A percentile compares a stretch with the other conserved stretches of the same genome.
These are phyloP conservation scores for Pteria penguin DNA, from an alignment of 2,888 invertebrate genomes.

Conservation along the genomic window DNA sequence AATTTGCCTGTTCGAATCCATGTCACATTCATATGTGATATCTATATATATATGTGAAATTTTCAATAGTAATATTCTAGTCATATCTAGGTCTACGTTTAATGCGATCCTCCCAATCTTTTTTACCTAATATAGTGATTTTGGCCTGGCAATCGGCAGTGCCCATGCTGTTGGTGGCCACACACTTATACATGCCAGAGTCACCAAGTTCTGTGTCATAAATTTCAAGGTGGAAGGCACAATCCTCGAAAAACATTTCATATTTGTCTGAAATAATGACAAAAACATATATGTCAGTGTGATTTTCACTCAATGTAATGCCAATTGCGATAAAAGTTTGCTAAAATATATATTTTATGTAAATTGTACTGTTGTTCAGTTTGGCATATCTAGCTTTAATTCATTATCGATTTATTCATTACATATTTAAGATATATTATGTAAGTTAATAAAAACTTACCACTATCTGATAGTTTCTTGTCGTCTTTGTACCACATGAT, in stretches of 20 bases:
- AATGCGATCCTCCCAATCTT: constrained; percentile 6
- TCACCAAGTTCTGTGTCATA: constrained; percentile 74
- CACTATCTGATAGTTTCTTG: constrained; percentile 85
- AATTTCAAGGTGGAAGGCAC: constrained; percentile 83
- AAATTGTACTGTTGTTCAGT: background rate
- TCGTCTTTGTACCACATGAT: constrained; percentile 93
- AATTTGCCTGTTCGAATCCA: too few species aligned
- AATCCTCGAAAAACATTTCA: constrained; percentile 49
- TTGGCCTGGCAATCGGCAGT: constrained; percentile 36
- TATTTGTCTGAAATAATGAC: constrained; percentile 40
- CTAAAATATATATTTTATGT: background rate
- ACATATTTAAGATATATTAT: too few species aligned
- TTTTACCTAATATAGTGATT: constrained; percentile 27
- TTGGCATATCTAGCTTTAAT: background rate
- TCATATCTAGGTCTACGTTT: background rate
- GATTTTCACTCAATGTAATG: too few species aligned
- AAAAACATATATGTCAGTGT: too few species aligned
- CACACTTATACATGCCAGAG: constrained; percentile 63
- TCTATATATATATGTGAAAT: too few species aligned
- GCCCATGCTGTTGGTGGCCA: constrained; percentile 64
- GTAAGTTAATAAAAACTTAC: too few species aligned
- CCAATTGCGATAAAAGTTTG: too few species aligned
- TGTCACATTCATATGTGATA: too few species aligned
- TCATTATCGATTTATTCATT: too few species aligned
- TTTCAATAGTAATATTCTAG: too few species aligned